phyloP scores from a whole-genome alignment of 1,140 invertebrate genomes.

The Papilio polyxenes region DNA sequence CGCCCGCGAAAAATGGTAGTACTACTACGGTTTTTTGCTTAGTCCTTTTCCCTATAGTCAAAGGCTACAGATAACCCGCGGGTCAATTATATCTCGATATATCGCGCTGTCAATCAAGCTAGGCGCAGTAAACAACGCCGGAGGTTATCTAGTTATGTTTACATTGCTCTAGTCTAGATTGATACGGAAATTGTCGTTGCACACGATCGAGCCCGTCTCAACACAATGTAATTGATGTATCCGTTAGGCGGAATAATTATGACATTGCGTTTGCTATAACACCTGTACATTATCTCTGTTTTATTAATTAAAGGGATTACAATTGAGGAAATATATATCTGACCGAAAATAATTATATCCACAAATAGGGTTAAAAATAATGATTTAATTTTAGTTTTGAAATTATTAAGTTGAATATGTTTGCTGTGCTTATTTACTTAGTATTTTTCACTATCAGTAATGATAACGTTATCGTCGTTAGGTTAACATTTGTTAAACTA shows the following conservation, averaged over 20 bases:
- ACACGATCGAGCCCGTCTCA: conserved; percentile 40
- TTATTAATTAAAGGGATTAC: no score
- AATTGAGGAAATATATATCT: no score
- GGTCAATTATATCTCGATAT: conserved; percentile 47
- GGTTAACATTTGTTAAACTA: conserved; percentile 26
- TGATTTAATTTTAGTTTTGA: not conserved
- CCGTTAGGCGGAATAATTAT: not conserved
- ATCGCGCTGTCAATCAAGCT: conserved; percentile 71
- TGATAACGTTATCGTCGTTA: conserved; percentile 29
- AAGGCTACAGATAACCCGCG: conserved; percentile 52
- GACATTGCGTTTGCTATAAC: no score
- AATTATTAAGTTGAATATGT: not conserved
- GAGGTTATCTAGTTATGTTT: conserved; percentile 66
- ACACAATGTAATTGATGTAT: conserved; percentile 40
- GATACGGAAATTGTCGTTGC: conserved; percentile 53
- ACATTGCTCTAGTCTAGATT: conserved; percentile 44
- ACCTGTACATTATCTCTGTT: no score
- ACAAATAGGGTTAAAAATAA: not conserved
- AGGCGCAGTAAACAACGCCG: conserved; percentile 60
- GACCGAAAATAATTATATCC: not conserved
- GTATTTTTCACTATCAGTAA: conserved; percentile 27
- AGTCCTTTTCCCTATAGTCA: not conserved
- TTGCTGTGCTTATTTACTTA: conserved; percentile 11
- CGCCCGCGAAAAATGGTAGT: not conserved
- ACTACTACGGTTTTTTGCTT: not conserved